These are phyloP conservation scores for Orius insidiosus DNA, from an alignment of 1,140 invertebrate species.

Conservation along the genomic window DNA sequence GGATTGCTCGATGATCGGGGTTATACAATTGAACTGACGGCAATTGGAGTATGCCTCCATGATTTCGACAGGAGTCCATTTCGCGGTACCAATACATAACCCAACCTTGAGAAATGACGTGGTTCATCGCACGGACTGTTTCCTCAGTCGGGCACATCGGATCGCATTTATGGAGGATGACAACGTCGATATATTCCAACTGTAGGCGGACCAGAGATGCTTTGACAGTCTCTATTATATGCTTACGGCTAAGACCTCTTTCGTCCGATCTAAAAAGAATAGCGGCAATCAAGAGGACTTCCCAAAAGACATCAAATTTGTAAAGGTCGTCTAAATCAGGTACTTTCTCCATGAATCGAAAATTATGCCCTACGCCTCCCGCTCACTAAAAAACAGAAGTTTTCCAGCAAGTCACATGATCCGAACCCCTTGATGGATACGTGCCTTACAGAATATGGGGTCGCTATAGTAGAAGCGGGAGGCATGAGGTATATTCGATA, in stretches of 20 bases:
- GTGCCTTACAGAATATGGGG: too few relatives aligned
- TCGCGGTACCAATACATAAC: slow-evolving; percentile 85
- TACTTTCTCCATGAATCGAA: too few relatives aligned
- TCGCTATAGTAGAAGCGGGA: too few relatives aligned
- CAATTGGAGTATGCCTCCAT: slow-evolving; percentile 94
- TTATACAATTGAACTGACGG: slow-evolving; percentile 87
- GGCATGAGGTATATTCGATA: too few relatives aligned
- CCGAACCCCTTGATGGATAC: too few relatives aligned
- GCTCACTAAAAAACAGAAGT: too few relatives aligned
- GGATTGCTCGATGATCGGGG: slow-evolving; percentile 86
- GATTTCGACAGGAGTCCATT: slow-evolving; percentile 78
- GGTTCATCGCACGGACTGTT: slow-evolving; percentile 77
- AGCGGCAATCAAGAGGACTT: too few relatives aligned
- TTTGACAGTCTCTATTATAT: slow-evolving; percentile 86
- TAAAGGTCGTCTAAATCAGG: too few relatives aligned
- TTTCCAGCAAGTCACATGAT: too few relatives aligned
- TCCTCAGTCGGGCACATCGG: slow-evolving; percentile 96
- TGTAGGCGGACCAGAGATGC: slow-evolving; percentile 75
- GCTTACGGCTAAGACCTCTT: slow-evolving; percentile 80
- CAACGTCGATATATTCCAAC: slow-evolving; percentile 86
- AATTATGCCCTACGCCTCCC: too few relatives aligned
- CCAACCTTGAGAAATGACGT: slow-evolving; percentile 78
- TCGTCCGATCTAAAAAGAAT: slow-evolving; percentile 67
- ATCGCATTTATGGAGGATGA: slow-evolving; percentile 89
- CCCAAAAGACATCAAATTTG: too few relatives aligned